Percentiles rank a stretch among this genome's conserved stretches.
Evolutionary conservation across 2,797 vertebrate genomes (phyloP).

Genomic region (Coranthus polyacanthus): DNA sequence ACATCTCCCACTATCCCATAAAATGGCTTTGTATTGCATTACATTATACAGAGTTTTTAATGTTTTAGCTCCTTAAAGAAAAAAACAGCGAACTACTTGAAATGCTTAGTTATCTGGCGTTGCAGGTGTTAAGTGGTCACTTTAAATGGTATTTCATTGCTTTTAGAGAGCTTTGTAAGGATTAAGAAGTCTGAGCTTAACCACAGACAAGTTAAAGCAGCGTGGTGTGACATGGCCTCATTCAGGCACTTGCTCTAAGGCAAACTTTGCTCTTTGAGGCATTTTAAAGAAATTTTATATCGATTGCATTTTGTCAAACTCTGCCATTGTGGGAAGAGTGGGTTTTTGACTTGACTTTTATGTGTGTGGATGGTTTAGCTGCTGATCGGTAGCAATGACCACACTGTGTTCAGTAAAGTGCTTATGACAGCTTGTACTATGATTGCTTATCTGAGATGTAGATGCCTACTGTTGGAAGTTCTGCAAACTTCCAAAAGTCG

Average conservation of each 20-base stretch:
- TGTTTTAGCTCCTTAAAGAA: constrained; percentile 39
- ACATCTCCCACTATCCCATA: constrained; percentile 48
- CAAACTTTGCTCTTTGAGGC: constrained; percentile 67
- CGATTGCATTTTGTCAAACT: constrained; percentile 72
- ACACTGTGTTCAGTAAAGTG: constrained; percentile 65
- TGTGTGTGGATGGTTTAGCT: constrained; percentile 50
- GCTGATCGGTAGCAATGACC: constrained; percentile 48
- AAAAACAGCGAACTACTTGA: constrained; percentile 15
- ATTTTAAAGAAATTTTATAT: constrained; percentile 73
- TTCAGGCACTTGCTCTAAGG: constrained; percentile 55
- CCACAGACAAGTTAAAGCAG: constrained; percentile 68
- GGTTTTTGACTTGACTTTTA: constrained; percentile 48
- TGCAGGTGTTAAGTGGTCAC: constrained; percentile 70
- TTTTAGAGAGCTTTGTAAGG: constrained; percentile 65
- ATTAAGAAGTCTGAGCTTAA: constrained; percentile 72
- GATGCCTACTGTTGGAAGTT: constrained; percentile 52
- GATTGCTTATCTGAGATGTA: no score
- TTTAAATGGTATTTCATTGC: constrained; percentile 75
- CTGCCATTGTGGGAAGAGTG: constrained; percentile 68
- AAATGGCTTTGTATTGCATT: constrained; percentile 11
- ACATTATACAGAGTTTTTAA: constrained; percentile 44
- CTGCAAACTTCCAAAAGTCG: constrained; percentile 35
- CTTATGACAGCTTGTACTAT: no score
- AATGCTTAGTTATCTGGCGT: constrained; percentile 53
- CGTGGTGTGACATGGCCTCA: constrained; percentile 66